Evolutionary conservation across 2,888 invertebrate species (phyloP).

Genomic region (Thumatha senex): DNA sequence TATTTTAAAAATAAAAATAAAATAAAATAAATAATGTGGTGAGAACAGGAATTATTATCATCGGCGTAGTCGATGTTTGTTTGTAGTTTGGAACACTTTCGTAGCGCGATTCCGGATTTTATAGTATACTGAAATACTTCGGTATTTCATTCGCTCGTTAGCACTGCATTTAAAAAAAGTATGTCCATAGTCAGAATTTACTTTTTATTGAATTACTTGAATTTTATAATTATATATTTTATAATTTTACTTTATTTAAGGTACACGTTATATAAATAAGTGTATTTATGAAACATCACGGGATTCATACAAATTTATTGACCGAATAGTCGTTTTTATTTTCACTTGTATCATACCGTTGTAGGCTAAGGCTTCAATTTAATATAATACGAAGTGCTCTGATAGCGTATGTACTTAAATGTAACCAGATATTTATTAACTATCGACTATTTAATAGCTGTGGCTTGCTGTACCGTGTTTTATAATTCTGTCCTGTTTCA

Average conservation of each 20-base stretch:
- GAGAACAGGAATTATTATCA: too few relatives aligned
- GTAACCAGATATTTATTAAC: conserved; percentile 59
- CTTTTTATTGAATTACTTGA: too few relatives aligned
- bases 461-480: conserved; percentile 36
- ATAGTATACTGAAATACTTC: too few relatives aligned
- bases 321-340: conserved; percentile 34
- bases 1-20: too few relatives aligned
- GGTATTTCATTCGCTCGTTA: too few relatives aligned
- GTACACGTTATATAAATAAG: not conserved
- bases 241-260: not conserved
- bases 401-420: conserved; percentile 74
- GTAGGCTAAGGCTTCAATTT: conserved; percentile 35
- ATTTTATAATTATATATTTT: not conserved
- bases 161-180: too few relatives aligned
- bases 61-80: too few relatives aligned
- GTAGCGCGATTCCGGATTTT: too few relatives aligned
- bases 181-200: too few relatives aligned
- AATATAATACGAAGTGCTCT: conserved; percentile 59
- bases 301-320: not conserved
- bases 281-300: not conserved
- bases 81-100: too few relatives aligned
- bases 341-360: conserved; percentile 34
- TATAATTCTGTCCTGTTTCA: conserved; percentile 2
- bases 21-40: too few relatives aligned
- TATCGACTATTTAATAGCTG: conserved; percentile 24